phyloP scores from a whole-genome alignment of 2,113 vertebrate species.

The Cygnus buccinator region DNA sequence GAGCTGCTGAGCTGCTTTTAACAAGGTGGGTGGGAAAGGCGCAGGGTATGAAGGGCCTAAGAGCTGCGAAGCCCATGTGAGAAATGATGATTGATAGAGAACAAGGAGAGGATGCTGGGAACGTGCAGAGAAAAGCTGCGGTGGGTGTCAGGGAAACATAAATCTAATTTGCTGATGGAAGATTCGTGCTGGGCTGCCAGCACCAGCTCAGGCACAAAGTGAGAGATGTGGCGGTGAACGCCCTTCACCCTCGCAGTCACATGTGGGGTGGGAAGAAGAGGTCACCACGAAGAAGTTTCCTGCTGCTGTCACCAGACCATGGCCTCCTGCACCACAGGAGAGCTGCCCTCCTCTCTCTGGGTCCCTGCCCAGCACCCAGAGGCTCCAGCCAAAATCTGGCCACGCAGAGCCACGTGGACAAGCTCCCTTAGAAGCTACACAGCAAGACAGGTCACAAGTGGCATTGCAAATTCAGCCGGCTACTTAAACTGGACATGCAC shows the following conservation, averaged over 20 bases:
- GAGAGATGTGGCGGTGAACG: neutral
- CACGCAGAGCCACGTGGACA: neutral
- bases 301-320: rapidly evolving
- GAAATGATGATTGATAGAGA: neutral
- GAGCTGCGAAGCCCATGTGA: neutral
- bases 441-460: neutral
- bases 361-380: neutral
- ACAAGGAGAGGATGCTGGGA: neutral
- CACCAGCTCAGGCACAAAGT: neutral
- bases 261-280: neutral
- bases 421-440: rapidly evolving
- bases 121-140: neutral
- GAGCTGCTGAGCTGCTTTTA: constrained; percentile 6
- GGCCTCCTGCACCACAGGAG: neutral
- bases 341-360: neutral
- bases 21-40: neutral
- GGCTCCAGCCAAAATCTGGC: neutral
- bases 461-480: too few relatives aligned
- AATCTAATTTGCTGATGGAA: neutral
- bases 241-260: neutral
- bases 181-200: neutral
- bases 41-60: neutral
- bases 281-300: neutral
- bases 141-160: neutral
- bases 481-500: neutral